Conservation (phyloP, 2,113 vertebrate species). For the Hoplias malabaricus region DNA sequence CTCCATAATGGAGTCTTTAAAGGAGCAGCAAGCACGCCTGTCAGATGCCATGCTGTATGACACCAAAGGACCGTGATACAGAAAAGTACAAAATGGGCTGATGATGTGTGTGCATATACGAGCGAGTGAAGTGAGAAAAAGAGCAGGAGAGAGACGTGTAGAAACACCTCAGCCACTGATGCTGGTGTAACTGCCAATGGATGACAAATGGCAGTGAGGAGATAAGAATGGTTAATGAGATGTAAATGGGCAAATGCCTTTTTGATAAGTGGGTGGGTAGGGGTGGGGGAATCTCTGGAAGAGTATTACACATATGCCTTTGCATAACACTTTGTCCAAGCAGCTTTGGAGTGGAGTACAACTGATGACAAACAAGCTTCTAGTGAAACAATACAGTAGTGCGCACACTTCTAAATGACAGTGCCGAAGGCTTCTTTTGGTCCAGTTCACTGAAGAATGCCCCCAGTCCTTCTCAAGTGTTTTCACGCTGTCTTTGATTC, state of each 20-base stretch:
- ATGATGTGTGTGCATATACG: neutral
- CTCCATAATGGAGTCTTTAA: neutral
- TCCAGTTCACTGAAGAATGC: no score
- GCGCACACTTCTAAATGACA: no score
- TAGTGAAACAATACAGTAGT: neutral
- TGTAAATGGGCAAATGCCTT: conserved; percentile 32
- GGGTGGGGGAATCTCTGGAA: neutral
- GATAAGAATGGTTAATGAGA: conserved; percentile 44
- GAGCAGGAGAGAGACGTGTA: conserved; percentile 45
- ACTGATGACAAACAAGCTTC: neutral
- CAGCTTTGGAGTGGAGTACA: conserved; percentile 19
- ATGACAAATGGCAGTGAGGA: conserved; percentile 38
- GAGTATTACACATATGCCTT: conserved; percentile 9
- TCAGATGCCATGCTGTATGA: conserved; percentile 21
- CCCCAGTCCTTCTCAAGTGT: neutral
- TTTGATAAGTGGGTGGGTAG: conserved; percentile 16
- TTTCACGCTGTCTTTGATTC: conserved; percentile 18
- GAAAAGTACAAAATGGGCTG: neutral
- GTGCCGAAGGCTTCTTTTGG: no score
- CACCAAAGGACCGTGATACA: conserved; percentile 21
- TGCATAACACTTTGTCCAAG: neutral
- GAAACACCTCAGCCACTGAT: conserved; percentile 49
- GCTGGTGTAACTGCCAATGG: conserved; percentile 56
- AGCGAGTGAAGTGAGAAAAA: neutral
- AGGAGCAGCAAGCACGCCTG: conserved; percentile 13